Percentiles rank a stretch among this genome's conserved stretches.
These are phyloP conservation scores for Gari tellinella DNA, from an alignment of 2,888 invertebrate genomes.

Conservation along the genomic window DNA sequence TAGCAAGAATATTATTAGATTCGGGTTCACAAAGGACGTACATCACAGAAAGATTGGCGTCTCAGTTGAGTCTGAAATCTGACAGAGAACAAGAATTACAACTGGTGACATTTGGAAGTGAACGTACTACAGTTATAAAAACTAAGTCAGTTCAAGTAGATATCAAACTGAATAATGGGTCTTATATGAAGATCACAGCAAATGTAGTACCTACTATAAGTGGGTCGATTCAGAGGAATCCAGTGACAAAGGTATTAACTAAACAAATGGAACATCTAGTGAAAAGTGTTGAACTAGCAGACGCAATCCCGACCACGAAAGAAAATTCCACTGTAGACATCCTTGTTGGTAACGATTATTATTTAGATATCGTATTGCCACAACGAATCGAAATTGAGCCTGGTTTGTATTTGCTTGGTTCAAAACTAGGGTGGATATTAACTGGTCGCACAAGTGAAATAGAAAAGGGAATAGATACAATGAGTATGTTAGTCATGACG, in stretches of 20 bases:
- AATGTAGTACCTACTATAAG: slow-evolving; percentile 29
- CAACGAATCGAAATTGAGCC: slow-evolving; percentile 5
- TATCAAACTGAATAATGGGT: slow-evolving; percentile 20
- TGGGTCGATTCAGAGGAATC: slow-evolving; percentile 17
- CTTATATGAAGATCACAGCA: slow-evolving; percentile 13
- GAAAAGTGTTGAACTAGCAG: slow-evolving; percentile 5
- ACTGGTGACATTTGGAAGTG: slow-evolving; percentile 33
- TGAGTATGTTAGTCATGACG: not conserved
- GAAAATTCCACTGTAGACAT: slow-evolving; percentile 2
- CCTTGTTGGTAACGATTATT: slow-evolving; percentile 8
- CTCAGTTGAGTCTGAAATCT: slow-evolving; percentile 4
- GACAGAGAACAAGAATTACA: slow-evolving; percentile 24
- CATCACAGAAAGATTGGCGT: slow-evolving; percentile 15
- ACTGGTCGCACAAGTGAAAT: not conserved
- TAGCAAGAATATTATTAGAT: slow-evolving; percentile 24
- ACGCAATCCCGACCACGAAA: not conserved
- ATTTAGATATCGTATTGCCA: too few species aligned
- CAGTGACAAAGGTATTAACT: not conserved
- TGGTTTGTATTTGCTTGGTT: too few species aligned
- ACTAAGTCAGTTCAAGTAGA: slow-evolving; percentile 13
- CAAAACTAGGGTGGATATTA: slow-evolving; percentile 3
- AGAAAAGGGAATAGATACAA: not conserved
- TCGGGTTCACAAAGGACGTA: slow-evolving; percentile 24
- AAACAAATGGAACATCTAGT: slow-evolving; percentile 8
- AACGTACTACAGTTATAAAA: slow-evolving; percentile 14